A percentile compares a stretch with the other conserved stretches of the same genome.
These are phyloP conservation scores for Chloebia gouldiae DNA, from an alignment of 2,113 vertebrate species.

Conservation along the genomic window DNA sequence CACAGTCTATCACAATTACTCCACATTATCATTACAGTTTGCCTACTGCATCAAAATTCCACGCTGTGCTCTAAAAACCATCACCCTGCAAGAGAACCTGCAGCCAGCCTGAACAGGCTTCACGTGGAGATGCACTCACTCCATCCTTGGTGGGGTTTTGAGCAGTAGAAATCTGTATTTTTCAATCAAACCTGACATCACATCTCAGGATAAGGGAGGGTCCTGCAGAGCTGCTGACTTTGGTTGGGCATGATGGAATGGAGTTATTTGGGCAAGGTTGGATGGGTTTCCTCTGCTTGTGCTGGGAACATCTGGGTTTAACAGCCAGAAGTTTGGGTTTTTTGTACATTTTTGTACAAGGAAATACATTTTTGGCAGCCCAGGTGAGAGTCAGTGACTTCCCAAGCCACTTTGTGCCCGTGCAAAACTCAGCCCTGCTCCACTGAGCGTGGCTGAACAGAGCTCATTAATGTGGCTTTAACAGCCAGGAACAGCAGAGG, in stretches of 20 bases:
- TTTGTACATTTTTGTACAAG: background rate
- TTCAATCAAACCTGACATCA: fast-evolving
- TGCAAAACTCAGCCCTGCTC: background rate
- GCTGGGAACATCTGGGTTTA: background rate
- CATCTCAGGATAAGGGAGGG: background rate
- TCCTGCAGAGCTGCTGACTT: background rate
- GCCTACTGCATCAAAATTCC: background rate
- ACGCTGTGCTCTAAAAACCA: background rate
- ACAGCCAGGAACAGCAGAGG: background rate
- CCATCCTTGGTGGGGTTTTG: background rate
- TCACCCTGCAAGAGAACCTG: background rate
- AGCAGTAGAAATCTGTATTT: background rate
- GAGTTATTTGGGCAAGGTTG: background rate
- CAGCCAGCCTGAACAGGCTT: background rate
- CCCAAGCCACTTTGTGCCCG: fast-evolving
- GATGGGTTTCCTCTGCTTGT: background rate
- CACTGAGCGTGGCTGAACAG: background rate
- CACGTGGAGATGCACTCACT: background rate
- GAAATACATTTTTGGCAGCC: background rate
- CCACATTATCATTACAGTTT: background rate
- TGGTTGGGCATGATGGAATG: fast-evolving
- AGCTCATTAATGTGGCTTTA: background rate
- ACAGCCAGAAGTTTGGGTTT: background rate
- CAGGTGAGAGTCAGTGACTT: background rate
- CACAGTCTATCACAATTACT: conserved; percentile 14